Base-by-base conservation (phyloP, 2,888 invertebrate genomes). In the Nycteola revayana region DNA sequence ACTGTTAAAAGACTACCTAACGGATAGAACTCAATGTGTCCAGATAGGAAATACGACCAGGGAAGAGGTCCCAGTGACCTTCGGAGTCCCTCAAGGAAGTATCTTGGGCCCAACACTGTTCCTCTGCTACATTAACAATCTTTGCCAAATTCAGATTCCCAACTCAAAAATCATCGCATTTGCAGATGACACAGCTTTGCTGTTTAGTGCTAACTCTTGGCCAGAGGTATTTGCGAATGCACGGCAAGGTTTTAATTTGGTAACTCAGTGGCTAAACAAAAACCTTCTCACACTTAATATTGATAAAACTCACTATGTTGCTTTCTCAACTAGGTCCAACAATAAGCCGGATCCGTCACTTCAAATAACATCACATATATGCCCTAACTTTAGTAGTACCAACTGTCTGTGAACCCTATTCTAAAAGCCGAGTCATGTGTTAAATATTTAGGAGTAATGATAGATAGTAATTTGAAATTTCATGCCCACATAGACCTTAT, bases 151-250 rank as follows among this genome's bases (percentile, higher is more conserved):
- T 14, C 5, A 7, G 18, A 9, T 7, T 18, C 18, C 30, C 1
- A 17, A 24, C 24, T 23, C 24, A 14, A 30, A 30, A 17, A 11
- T 30, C 17, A 17, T 30, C 17, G 17, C 37, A 7, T 38, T 28
- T 21, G 38, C 39, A n/a, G 37, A 37, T 21, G 37, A 37, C 22
- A 36, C 36, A 7, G 36, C 36, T 1, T 10, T 36, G 2, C 14
- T 36, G 4, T 31, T 36, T 18, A 36, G 10, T 11, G 30, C 17
- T 22, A 10, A 20, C 7, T 10, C 22, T 18, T 36, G 36, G 27
- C 3, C 8, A 8, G 23, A 27, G 8, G 25, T 20, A 3, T 30
- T 25, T n/a, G 7, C 10, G 2, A 7, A 3, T 2, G 35, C 35
- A 10, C 25, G 11, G n/a, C 1, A 1, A 9, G 27, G 18, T 6